phyloP scores from a whole-genome alignment of 1,140 invertebrate species.

The Bactericera cockerelli region DNA sequence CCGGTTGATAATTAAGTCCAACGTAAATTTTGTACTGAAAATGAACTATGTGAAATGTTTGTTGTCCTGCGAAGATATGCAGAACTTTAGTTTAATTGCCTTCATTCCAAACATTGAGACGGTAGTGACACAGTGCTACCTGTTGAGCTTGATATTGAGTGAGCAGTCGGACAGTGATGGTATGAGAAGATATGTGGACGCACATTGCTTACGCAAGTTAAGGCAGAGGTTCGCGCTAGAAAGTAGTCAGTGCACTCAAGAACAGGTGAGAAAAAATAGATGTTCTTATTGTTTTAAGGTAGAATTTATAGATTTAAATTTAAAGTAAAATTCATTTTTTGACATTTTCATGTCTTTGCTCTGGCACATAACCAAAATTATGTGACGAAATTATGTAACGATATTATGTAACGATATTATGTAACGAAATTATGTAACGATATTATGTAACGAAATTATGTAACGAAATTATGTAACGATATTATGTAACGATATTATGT shows the following conservation, averaged over 20 bases:
- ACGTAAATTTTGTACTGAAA: not conserved
- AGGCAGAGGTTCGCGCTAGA: not conserved
- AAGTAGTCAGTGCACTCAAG: not conserved
- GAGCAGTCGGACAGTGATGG: not conserved
- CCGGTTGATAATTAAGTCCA: not conserved
- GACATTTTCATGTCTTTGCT: too few relatives aligned
- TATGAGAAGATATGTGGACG: not conserved
- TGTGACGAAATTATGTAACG: too few relatives aligned
- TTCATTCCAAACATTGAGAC: not conserved
- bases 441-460: too few relatives aligned
- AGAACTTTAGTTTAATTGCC: not conserved
- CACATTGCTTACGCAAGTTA: not conserved
- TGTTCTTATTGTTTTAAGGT: not conserved
- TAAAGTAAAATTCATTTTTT: not conserved
- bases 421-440: too few relatives aligned
- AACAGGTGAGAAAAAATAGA: not conserved
- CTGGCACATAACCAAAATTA: too few relatives aligned
- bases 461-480: too few relatives aligned
- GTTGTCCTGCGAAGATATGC: not conserved
- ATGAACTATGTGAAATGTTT: not conserved
- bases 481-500: too few relatives aligned
- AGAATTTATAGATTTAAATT: not conserved
- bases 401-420: too few relatives aligned
- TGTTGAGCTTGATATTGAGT: conserved; percentile 3
- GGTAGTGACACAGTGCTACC: not conserved